Conservation (phyloP, 2,113 vertebrate species). For the Rhynchomys soricoides region DNA sequence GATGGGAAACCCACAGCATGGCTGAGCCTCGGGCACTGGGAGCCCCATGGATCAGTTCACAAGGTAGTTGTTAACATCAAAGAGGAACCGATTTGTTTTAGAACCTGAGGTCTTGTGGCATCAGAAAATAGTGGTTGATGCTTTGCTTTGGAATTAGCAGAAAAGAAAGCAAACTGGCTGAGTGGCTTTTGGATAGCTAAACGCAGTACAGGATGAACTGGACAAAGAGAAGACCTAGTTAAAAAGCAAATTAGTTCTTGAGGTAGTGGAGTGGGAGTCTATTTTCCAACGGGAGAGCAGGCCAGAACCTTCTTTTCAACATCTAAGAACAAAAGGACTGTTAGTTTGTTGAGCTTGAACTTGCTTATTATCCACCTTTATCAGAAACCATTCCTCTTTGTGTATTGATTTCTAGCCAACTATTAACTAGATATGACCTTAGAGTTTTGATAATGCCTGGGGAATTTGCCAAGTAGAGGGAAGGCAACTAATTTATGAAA, state of each 20-base stretch:
- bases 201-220: slow-evolving; percentile 52
- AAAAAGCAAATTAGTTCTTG: background rate
- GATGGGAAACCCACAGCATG: slow-evolving; percentile 47
- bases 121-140: slow-evolving; percentile 22
- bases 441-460: slow-evolving; percentile 80
- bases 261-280: background rate
- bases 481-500: slow-evolving; percentile 78
- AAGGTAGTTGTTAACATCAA: slow-evolving; percentile 68
- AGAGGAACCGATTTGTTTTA: slow-evolving; percentile 42
- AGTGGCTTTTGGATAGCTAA: slow-evolving; percentile 76
- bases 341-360: slow-evolving; percentile 77
- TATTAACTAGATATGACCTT: slow-evolving; percentile 88
- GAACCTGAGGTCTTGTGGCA: slow-evolving; percentile 38
- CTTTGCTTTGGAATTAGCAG: background rate
- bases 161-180: slow-evolving; percentile 60
- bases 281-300: slow-evolving; percentile 36
- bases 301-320: slow-evolving; percentile 40
- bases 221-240: background rate
- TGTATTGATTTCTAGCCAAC: slow-evolving; percentile 88
- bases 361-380: slow-evolving; percentile 82
- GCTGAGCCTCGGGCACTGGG: slow-evolving; percentile 56
- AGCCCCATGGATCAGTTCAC: slow-evolving; percentile 64
- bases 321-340: slow-evolving; percentile 73
- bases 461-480: slow-evolving; percentile 79
- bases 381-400: slow-evolving; percentile 80